Evolutionary conservation across 2,888 invertebrate species (phyloP).

Genomic region (Mystacides longicornis): DNA sequence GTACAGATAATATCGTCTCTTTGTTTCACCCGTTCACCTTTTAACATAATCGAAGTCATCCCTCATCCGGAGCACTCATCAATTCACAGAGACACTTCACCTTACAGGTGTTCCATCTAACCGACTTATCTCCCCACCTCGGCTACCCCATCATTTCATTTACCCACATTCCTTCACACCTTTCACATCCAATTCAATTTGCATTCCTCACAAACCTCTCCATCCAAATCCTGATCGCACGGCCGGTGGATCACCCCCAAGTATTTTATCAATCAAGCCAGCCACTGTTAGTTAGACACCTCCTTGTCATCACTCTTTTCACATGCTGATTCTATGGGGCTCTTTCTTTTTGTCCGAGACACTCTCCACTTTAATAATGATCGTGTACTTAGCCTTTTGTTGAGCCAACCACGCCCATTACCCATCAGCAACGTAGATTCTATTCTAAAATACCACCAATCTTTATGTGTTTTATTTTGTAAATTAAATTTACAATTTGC

Average conservation of each 20-base stretch:
- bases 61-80: conserved; percentile 5
- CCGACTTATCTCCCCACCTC: conserved; percentile 11
- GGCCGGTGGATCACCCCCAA: conserved; percentile 13
- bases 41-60: conserved; percentile 6
- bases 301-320: conserved; percentile 24
- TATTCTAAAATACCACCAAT: no score
- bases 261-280: conserved; percentile 21
- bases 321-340: background rate
- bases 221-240: conserved; percentile 12
- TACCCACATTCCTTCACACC: conserved; percentile 15
- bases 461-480: no score
- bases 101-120: conserved; percentile 18
- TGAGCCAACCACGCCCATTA: conserved; percentile 3
- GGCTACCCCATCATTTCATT: conserved; percentile 16
- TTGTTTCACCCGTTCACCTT: background rate
- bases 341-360: conserved; percentile 10
- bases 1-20: background rate
- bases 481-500: no score
- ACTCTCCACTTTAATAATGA: conserved; percentile 16
- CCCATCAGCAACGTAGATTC: conserved; percentile 3
- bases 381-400: conserved; percentile 13
- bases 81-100: conserved; percentile 12
- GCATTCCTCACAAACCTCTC: conserved; percentile 5
- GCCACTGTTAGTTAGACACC: conserved; percentile 22
- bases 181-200: conserved; percentile 13